Base-by-base conservation (phyloP, 1,140 invertebrate genomes). In the Drosophila kepulauana region DNA sequence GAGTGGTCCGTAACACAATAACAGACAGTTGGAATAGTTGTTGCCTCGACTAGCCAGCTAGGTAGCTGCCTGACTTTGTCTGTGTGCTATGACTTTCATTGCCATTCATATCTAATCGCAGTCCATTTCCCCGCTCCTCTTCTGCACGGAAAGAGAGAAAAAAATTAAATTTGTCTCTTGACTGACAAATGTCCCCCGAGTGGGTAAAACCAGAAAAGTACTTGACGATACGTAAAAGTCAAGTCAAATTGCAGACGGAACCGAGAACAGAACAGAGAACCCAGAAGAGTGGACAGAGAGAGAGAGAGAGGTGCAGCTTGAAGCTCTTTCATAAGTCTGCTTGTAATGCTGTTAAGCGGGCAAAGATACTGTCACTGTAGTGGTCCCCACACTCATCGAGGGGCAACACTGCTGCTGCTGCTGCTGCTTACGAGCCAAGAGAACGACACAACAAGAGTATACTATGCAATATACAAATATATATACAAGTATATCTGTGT, bases 101-200 rank as follows among this genome's bases (percentile, higher is more conserved):
- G 74, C 85, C 82, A 89, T 84, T 84, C 85, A 87, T 87, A 87
- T 87, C 82, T 84, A 82, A 80, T 78, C 73, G 66, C 80, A 88
- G 80, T 88, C 66, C 76, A 78, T 67, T 70, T 57, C 51, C 41
- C 16, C 13, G 1, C 28, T 33, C 6, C 35, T 8, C 13, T 8
- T 72, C 56, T 72, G 73, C 25, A 25, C 35, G 48, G 82, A 75
- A 82, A 86, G 20, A 25, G 20, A 25, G 20, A 86, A 91, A 89
- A 38, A 86, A 91, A 91, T 91, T 91, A 91, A 91, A 91, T 91
- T 91, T 89, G 90, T 90, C 90, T 91, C 86, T 87, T 88, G 82
- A 91, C 90, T 91, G 82, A 91, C 84, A 91, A 91, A 91, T 91
- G 90, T 91, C 90, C 82, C 90, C 82, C 82, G 89, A 91, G 85